A percentile compares a stretch with the other conserved stretches of the same genome.
Conservation (phyloP, 2,113 vertebrate genomes). For the Nothocercus julius region DNA sequence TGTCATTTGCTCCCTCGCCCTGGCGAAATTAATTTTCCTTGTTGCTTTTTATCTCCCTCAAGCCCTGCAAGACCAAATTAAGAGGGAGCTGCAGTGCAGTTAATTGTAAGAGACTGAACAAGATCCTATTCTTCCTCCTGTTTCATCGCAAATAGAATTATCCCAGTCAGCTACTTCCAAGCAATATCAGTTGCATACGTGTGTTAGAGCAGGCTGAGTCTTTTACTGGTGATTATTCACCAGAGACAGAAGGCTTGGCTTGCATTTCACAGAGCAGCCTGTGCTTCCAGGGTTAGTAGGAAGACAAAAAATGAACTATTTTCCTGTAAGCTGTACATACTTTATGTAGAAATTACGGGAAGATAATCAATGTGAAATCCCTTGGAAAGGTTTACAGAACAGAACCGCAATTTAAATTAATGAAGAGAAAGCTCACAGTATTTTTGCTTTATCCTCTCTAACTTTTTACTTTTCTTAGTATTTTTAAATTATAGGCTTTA, state of each 20-base stretch:
- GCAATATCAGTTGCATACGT: background rate
- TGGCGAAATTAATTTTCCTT: background rate
- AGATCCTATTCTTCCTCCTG: background rate
- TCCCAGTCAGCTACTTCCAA: constrained; percentile 18
- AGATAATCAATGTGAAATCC: constrained; percentile 47
- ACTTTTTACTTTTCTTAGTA: background rate
- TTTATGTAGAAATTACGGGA: constrained; percentile 15
- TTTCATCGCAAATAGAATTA: constrained; percentile 26
- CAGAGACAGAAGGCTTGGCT: constrained; percentile 28
- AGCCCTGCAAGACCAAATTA: background rate
- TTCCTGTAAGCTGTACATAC: constrained; percentile 17
- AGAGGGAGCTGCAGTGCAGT: background rate
- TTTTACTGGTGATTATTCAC: constrained; percentile 23
- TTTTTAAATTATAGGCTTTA: background rate
- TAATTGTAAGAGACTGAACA: constrained; percentile 26
- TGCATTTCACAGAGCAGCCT: constrained; percentile 9
- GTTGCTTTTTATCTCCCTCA: background rate
- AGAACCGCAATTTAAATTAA: constrained; percentile 11
- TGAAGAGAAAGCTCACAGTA: background rate
- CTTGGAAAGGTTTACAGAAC: constrained; percentile 21
- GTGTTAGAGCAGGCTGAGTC: constrained; percentile 28
- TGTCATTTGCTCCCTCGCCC: background rate
- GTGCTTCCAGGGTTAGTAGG: constrained; percentile 18
- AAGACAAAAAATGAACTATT: background rate
- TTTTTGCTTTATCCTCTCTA: background rate